Evolutionary conservation across 2,113 vertebrate genomes (phyloP).

Genomic region (Sceloporus undulatus): DNA sequence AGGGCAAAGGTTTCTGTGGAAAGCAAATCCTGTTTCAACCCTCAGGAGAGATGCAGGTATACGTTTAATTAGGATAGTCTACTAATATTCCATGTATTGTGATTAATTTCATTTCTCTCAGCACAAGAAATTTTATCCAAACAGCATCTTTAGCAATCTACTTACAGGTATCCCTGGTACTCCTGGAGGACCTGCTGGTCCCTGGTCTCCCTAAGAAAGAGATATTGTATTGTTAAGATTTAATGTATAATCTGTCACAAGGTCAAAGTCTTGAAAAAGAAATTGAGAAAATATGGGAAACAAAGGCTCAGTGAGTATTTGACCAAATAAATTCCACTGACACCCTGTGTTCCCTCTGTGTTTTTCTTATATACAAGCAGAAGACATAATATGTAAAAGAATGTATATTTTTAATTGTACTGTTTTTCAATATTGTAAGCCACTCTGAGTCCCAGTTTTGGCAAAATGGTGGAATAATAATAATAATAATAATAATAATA

Average conservation of each 20-base stretch:
- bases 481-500: neutral
- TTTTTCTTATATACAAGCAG: no score
- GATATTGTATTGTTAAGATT: constrained; percentile 15
- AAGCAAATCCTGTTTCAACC: no score
- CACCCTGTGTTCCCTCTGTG: neutral
- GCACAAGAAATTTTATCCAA: neutral
- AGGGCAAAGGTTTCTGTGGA: no score
- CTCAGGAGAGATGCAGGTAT: no score
- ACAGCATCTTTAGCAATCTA: constrained; percentile 51
- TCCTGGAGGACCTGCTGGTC: constrained; percentile 83
- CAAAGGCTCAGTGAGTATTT: constrained; percentile 31
- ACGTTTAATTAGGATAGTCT: no score
- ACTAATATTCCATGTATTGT: neutral
- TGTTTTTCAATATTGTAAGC: no score
- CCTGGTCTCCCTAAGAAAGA: constrained; percentile 85
- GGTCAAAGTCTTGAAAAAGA: neutral
- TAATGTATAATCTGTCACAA: constrained; percentile 14
- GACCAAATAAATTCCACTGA: neutral
- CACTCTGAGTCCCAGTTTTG: no score
- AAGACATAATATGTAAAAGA: neutral
- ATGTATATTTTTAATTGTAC: no score
- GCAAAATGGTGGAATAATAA: neutral
- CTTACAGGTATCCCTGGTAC: constrained; percentile 81
- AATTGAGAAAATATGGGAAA: constrained; percentile 13
- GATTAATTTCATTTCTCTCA: neutral